Evolutionary conservation across 2,113 vertebrate species (phyloP).

Genomic region (Gadus macrocephalus): DNA sequence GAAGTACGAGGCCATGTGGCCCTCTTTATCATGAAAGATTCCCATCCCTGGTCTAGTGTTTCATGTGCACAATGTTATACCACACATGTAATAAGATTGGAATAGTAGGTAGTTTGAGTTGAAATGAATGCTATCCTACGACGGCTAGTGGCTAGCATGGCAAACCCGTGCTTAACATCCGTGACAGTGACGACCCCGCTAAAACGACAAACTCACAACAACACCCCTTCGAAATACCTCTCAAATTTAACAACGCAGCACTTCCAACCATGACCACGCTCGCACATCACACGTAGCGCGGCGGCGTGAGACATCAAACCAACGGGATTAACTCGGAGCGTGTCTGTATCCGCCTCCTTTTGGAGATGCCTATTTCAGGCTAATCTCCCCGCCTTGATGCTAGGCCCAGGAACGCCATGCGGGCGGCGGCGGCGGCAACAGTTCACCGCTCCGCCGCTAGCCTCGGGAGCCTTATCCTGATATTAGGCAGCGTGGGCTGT

Average conservation of each 20-base stretch:
- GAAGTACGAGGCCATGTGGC: too few relatives aligned
- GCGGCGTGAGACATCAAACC: slow-evolving; percentile 10
- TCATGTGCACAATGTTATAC: too few relatives aligned
- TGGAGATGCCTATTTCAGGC: slow-evolving; percentile 30
- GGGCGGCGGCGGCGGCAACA: background rate
- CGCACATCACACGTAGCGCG: slow-evolving; percentile 2
- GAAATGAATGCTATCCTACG: too few relatives aligned
- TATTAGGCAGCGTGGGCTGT: slow-evolving; percentile 32
- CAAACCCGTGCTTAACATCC: too few relatives aligned
- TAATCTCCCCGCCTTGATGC: slow-evolving; percentile 43
- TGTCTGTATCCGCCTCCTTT: slow-evolving; percentile 19
- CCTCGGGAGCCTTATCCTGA: slow-evolving; percentile 46
- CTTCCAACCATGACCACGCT: background rate
- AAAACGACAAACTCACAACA: background rate
- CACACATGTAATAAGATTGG: too few relatives aligned
- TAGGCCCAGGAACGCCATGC: slow-evolving; percentile 35
- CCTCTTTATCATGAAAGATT: too few relatives aligned
- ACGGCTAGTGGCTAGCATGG: too few relatives aligned
- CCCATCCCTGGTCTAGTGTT: too few relatives aligned
- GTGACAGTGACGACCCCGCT: background rate
- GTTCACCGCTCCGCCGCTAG: slow-evolving; percentile 33
- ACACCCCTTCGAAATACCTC: background rate
- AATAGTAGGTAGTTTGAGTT: too few relatives aligned
- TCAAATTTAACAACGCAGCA: too few relatives aligned
- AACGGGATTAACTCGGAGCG: slow-evolving; percentile 31